Percentiles rank a stretch among this genome's conserved stretches.
Conservation (phyloP, 1,140 invertebrate genomes). For the Marisa cornuarietis region DNA sequence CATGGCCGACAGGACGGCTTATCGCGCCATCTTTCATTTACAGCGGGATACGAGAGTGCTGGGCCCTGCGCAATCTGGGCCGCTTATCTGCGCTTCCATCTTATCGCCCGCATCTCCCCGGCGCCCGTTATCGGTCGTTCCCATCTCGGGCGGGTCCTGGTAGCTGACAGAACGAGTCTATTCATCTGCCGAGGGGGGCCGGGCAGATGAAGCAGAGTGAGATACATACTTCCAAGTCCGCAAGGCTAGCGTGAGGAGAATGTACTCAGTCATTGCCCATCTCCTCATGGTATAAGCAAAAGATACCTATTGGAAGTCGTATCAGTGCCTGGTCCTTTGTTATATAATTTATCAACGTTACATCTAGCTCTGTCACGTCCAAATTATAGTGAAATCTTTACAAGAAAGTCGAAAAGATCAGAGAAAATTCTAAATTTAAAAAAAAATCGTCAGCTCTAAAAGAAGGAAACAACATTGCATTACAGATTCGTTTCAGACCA, state of each 20-base stretch:
- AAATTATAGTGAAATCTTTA: too few relatives aligned
- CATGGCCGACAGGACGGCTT: conserved; percentile 20
- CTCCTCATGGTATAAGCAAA: neutral
- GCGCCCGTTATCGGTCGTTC: conserved; percentile 20
- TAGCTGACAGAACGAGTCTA: conserved; percentile 14
- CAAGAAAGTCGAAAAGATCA: too few relatives aligned
- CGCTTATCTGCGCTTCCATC: conserved; percentile 10
- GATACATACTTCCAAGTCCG: neutral
- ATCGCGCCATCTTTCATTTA: conserved; percentile 25
- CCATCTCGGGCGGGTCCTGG: conserved; percentile 21
- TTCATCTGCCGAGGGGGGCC: conserved; percentile 12
- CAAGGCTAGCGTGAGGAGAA: neutral
- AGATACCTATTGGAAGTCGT: neutral
- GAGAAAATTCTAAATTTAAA: too few relatives aligned
- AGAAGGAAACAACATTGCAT: too few relatives aligned
- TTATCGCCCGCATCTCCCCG: conserved; percentile 17
- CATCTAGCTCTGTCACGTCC: neutral
- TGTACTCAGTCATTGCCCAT: neutral
- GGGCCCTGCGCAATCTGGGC: conserved; percentile 22
- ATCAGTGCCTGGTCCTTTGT: neutral
- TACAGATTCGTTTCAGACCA: neutral
- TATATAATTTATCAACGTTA: neutral
- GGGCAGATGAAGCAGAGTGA: neutral
- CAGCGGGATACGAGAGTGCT: conserved; percentile 19
- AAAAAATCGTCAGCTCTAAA: too few relatives aligned